Evolutionary conservation across 2,888 invertebrate genomes (phyloP).

Genomic region (Lacanobia oleracea): DNA sequence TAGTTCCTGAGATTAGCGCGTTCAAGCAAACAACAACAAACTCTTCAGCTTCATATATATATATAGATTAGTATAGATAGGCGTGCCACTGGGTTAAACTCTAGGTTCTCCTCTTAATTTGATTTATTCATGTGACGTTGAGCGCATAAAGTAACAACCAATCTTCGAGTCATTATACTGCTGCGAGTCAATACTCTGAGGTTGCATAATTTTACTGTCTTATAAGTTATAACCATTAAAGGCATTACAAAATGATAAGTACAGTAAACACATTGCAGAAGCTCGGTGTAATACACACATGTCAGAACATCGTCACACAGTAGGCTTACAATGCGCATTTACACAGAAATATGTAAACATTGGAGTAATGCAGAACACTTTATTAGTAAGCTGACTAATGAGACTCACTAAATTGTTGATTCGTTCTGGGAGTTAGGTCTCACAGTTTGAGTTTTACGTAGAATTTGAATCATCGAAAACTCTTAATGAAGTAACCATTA

Average conservation of each 20-base stretch:
- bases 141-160: neutral
- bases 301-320: neutral
- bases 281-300: neutral
- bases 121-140: neutral
- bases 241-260: conserved; percentile 28
- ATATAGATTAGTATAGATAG: too few relatives aligned
- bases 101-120: neutral
- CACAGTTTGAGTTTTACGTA: conserved; percentile 6
- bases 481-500: neutral
- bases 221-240: conserved; percentile 10
- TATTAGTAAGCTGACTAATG: neutral
- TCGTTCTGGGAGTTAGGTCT: conserved; percentile 18
- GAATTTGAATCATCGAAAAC: conserved; percentile 26
- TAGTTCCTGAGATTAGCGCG: too few relatives aligned
- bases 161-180: conserved; percentile 9
- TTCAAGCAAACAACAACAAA: too few relatives aligned
- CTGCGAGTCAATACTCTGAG: conserved; percentile 10
- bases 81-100: neutral
- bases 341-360: neutral
- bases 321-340: neutral
- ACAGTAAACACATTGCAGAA: conserved; percentile 19
- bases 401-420: neutral
- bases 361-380: neutral
- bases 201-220: conserved; percentile 34
- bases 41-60: too few relatives aligned